Percentiles rank a stretch among this genome's conserved stretches.
Evolutionary conservation across 2,113 vertebrate species (phyloP).

Genomic region (Centrocercus urophasianus): DNA sequence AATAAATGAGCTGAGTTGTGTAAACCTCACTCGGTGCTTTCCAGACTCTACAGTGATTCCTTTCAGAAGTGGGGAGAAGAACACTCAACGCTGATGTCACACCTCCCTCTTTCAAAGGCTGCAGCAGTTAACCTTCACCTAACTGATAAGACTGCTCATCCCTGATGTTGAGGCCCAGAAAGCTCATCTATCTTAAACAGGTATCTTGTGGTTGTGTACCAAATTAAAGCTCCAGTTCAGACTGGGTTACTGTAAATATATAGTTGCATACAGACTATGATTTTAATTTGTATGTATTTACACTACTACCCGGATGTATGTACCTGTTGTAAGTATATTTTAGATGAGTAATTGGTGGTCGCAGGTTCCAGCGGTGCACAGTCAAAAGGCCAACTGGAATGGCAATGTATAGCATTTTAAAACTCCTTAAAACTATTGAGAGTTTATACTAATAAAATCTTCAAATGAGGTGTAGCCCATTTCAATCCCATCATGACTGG

Average conservation of each 20-base stretch:
- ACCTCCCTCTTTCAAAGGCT: neutral
- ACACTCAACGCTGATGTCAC: neutral
- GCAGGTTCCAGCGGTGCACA: neutral
- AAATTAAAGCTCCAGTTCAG: neutral
- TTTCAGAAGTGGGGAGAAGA: neutral
- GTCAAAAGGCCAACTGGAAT: neutral
- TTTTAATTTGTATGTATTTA: neutral
- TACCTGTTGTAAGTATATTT: neutral
- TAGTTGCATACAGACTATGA: neutral
- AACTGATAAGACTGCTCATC: neutral
- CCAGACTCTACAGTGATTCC: neutral
- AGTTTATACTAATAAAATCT: neutral
- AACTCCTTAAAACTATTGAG: neutral
- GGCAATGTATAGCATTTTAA: neutral
- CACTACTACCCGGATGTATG: neutral
- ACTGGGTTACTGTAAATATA: neutral
- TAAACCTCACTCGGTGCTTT: neutral
- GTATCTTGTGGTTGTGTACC: neutral
- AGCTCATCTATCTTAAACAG: neutral
- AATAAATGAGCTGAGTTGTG: neutral
- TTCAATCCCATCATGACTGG: neutral
- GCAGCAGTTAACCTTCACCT: neutral
- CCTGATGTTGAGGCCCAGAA: neutral
- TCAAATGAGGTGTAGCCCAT: neutral
- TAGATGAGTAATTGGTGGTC: neutral